These are phyloP conservation scores for Stigmatopora nigra DNA, from an alignment of 2,113 vertebrate species.

Conservation along the genomic window DNA sequence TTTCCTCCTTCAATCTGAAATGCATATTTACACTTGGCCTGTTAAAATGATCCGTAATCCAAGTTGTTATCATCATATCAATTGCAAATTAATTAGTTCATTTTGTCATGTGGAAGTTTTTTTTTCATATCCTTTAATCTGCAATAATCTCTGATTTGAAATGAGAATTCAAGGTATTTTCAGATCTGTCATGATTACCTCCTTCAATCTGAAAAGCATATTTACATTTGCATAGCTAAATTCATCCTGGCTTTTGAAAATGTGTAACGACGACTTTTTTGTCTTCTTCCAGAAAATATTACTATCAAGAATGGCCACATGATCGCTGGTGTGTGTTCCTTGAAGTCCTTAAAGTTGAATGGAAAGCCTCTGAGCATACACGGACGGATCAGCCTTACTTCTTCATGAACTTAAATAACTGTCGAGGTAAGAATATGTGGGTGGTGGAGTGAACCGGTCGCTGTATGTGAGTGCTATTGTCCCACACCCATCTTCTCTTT, in stretches of 20 bases:
- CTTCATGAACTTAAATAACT: conserved; percentile 3
- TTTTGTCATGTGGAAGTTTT: background rate
- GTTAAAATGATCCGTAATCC: background rate
- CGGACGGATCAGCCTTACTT: background rate
- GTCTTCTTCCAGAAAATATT: too few species aligned
- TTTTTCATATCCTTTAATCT: background rate
- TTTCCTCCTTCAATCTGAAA: too few species aligned
- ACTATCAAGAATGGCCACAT: conserved; percentile 1
- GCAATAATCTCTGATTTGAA: background rate
- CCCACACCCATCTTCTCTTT: conserved; percentile 63
- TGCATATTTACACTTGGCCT: too few species aligned
- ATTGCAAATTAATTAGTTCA: background rate
- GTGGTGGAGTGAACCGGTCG: conserved; percentile 15
- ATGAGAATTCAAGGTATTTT: background rate
- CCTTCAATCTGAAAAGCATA: too few species aligned
- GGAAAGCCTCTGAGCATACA: conserved; percentile 7
- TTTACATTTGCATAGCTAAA: too few species aligned
- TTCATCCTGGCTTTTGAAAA: too few species aligned
- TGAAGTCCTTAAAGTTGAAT: conserved; percentile 6
- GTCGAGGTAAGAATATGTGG: conserved; percentile 7
- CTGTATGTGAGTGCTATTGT: conserved; percentile 64
- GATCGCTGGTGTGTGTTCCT: conserved; percentile 15
- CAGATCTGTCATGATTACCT: too few species aligned
- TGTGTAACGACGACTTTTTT: too few species aligned
- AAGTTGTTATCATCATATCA: background rate